phyloP scores from a whole-genome alignment of 2,888 invertebrate genomes.

The Adelphocoris suturalis region DNA sequence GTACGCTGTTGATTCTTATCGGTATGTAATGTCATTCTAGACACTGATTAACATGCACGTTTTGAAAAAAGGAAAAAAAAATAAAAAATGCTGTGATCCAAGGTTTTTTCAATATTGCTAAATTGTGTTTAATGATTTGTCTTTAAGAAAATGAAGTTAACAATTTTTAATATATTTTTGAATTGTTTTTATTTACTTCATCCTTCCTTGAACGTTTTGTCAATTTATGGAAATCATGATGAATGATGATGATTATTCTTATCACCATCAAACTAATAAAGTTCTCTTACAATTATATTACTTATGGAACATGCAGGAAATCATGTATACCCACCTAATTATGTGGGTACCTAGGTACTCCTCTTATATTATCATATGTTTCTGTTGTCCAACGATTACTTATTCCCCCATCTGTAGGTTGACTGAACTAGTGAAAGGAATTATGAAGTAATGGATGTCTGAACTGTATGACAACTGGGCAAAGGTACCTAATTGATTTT shows the following conservation, averaged over 20 bases:
- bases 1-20: conserved; percentile 57
- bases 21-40: conserved; percentile 50
- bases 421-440: conserved; percentile 32
- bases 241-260: not conserved
- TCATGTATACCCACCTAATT: not conserved
- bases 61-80: not conserved
- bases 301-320: not conserved
- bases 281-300: not conserved
- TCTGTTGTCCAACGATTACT: not conserved
- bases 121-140: conserved; percentile 57
- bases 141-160: conserved; percentile 37
- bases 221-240: not conserved
- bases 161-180: conserved; percentile 2
- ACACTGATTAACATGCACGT: conserved; percentile 60
- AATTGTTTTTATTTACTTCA: conserved; percentile 16
- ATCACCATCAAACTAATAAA: not conserved
- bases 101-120: not conserved
- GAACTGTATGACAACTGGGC: conserved; percentile 17
- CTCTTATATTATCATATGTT: not conserved
- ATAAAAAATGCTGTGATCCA: conserved; percentile 72
- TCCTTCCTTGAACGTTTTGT: conserved; percentile 68
- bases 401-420: conserved; percentile 7
- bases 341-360: not conserved
- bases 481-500: not conserved
- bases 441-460: not conserved